A percentile compares a stretch with the other conserved stretches of the same genome.
Evolutionary conservation across 2,888 invertebrate genomes (phyloP).

Genomic region (Sminthurinus aureus): DNA sequence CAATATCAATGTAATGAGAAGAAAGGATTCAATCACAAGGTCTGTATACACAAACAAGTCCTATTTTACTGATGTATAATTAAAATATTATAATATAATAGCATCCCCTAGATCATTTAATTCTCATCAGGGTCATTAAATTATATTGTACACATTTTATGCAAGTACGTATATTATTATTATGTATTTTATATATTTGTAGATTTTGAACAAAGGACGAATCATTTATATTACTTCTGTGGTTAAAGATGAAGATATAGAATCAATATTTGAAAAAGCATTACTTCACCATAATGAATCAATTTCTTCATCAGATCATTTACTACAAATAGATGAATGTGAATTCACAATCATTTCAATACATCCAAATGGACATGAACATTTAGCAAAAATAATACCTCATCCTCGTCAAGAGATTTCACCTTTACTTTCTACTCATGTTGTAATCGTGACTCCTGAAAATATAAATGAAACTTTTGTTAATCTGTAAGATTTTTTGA

Average conservation of each 20-base stretch:
- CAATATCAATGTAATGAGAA: slow-evolving; percentile 21
- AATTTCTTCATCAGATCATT: slow-evolving; percentile 63
- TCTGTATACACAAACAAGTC: not conserved
- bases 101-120: too few relatives aligned
- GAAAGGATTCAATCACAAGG: not conserved
- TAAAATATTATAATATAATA: too few relatives aligned
- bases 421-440: slow-evolving; percentile 44
- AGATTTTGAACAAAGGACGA: slow-evolving; percentile 63
- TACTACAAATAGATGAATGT: slow-evolving; percentile 82
- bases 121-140: not conserved
- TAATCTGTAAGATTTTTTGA: not conserved
- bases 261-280: slow-evolving; percentile 85
- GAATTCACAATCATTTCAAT: slow-evolving; percentile 90
- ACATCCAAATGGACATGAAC: slow-evolving; percentile 79
- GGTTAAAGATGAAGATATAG: slow-evolving; percentile 85
- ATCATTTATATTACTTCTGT: slow-evolving; percentile 92
- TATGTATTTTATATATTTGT: not conserved
- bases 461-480: slow-evolving; percentile 6
- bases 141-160: not conserved
- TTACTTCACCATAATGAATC: slow-evolving; percentile 83
- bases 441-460: slow-evolving; percentile 33
- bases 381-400: slow-evolving; percentile 73
- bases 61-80: too few relatives aligned
- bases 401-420: slow-evolving; percentile 66
- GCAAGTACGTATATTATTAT: not conserved